Percentiles rank a stretch among this genome's conserved stretches.
These are phyloP conservation scores for Oligia strigilis DNA, from an alignment of 2,888 invertebrate genomes.

Conservation along the genomic window DNA sequence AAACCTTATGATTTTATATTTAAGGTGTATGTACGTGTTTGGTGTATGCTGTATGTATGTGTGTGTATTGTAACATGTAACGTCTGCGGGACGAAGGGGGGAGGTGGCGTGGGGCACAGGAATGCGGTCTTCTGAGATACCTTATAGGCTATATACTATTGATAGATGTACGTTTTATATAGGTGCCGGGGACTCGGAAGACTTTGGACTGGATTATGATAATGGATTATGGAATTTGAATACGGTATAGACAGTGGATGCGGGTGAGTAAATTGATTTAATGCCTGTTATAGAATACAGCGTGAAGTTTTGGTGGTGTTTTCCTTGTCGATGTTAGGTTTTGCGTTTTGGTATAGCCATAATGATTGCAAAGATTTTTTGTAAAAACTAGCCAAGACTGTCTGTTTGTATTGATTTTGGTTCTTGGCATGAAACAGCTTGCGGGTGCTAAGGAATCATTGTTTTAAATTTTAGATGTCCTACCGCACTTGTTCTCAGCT, in stretches of 20 bases:
- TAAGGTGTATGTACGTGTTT: conserved; percentile 57
- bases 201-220: conserved; percentile 66
- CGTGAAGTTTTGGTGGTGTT: conserved; percentile 20
- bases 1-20: conserved; percentile 52
- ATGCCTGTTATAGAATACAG: conserved; percentile 5
- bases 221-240: conserved; percentile 40
- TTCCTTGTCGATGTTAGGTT: conserved; percentile 4
- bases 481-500: neutral
- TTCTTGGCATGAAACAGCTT: neutral
- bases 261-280: conserved; percentile 28
- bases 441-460: neutral
- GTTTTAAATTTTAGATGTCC: neutral
- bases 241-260: conserved; percentile 5
- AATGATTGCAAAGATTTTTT: neutral
- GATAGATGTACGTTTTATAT: conserved; percentile 80
- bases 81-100: conserved; percentile 75
- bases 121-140: conserved; percentile 89
- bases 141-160: conserved; percentile 83
- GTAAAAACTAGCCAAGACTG: neutral
- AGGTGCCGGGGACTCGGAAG: conserved; percentile 70
- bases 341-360: neutral
- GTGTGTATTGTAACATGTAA: conserved; percentile 77
- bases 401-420: neutral
- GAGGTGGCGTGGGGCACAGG: conserved; percentile 79
- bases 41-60: conserved; percentile 58